Evolutionary conservation across 1,140 invertebrate species (phyloP), one percentile per base, ranked within the genome.

Genomic region (Oryzaephilus surinamensis): DNA sequence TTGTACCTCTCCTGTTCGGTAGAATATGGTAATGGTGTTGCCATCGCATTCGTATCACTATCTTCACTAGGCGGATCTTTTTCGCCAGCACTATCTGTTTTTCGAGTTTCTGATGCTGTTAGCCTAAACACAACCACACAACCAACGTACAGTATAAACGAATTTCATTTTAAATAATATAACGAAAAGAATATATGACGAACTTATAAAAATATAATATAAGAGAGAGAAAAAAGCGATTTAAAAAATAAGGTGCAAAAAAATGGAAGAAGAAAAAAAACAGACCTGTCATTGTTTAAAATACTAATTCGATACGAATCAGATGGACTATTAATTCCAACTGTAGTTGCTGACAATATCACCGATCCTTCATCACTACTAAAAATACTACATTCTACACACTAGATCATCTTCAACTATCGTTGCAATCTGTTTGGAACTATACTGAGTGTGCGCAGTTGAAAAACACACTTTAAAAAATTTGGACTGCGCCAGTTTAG

Each of bases 1-100:
- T 32, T 46, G 41, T 57, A 57, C 54, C 54, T 57, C 40, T 54
- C 52, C 43, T 43, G 30, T 39, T 57, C 48, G 27, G 48, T 43
- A 35, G 48, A 51, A 34, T 45, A 50, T 28, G 50, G 50, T 30
- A 50, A 29, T 33, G 52, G 37, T 19, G 32, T 29, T 34, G 48
- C 52, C 30, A 49, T 11, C 20, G 50, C 43, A 42, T 55, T 58
- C 12, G 42, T 52, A 18, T 52, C 54, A 35, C 45, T 54, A 18
- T 50, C 48, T 39, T 50, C 52, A 17, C 50, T 56, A 29, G 45
- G 5, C 8, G 51, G 44, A 26, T 38, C 37, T 39, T 52, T 56
- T 31, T 50, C 48, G 19, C 47, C 42, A 16, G n/a, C n/a, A 23
- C 8, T 3, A 7, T 8, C 5, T 11, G 16, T 11, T n/a, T 13